These are phyloP conservation scores for Dryobota labecula DNA, from an alignment of 2,888 invertebrate genomes.

Conservation along the genomic window DNA sequence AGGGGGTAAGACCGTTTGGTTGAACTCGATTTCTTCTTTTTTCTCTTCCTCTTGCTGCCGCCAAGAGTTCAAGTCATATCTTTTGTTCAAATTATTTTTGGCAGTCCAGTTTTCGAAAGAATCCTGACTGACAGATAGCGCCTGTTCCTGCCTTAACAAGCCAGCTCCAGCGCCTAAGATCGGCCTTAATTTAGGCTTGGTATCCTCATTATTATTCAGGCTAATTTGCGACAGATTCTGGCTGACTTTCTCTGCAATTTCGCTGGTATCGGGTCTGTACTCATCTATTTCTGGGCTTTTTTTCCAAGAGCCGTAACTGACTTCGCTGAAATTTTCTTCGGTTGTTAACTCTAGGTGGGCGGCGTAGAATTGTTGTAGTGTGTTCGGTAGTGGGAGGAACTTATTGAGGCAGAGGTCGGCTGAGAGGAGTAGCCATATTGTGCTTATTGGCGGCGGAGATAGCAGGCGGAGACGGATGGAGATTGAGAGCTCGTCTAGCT, in stretches of 20 bases:
- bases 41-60: constrained; percentile 82
- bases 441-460: constrained; percentile 81
- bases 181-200: constrained; percentile 84
- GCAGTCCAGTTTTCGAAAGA: constrained; percentile 83
- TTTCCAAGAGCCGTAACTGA: constrained; percentile 87
- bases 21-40: constrained; percentile 78
- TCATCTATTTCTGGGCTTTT: constrained; percentile 78
- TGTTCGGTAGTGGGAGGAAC: constrained; percentile 85
- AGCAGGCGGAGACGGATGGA: constrained; percentile 82
- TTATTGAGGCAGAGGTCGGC: constrained; percentile 87
- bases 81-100: constrained; percentile 78
- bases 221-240: constrained; percentile 82
- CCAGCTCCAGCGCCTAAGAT: constrained; percentile 86
- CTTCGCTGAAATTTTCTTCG: constrained; percentile 84
- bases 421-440: constrained; percentile 85
- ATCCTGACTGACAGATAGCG: constrained; percentile 74
- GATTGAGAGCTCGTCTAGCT: constrained; percentile 84
- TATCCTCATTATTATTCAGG: constrained; percentile 80
- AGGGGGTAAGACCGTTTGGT: constrained; percentile 80
- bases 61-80: constrained; percentile 87
- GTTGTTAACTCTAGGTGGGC: constrained; percentile 82
- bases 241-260: constrained; percentile 75
- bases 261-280: constrained; percentile 57
- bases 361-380: constrained; percentile 86
- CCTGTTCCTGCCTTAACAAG: constrained; percentile 79